Evolutionary conservation across 2,113 vertebrate species (phyloP), one percentile per base, ranked within the genome.

Genomic region (Helogale parvula): DNA sequence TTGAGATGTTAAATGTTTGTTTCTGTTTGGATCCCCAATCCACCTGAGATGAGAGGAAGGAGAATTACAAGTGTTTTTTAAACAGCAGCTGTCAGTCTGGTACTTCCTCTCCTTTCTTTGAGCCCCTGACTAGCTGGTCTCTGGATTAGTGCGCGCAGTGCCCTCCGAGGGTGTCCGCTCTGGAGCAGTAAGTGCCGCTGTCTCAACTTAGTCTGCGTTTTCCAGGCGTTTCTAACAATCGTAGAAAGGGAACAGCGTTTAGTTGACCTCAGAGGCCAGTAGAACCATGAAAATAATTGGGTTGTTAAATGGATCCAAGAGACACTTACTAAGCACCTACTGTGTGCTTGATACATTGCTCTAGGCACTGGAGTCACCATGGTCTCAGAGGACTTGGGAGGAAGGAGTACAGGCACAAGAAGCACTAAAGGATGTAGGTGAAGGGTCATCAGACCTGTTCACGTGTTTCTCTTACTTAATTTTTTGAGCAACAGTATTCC

Each of bases 1-100:
- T 29, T 72, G 63, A 89, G 35, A 60, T 94, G 80, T 88, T 88
- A 92, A 71, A 79, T 29, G 65, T 97, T 81, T 21, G 7, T 88
- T 88, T 88, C 41, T 88, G 7, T 92, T 88, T 83, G 57, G 14
- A 57, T 47, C 31, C 83, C 5, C 57, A 83, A 88, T 69, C 17
- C 16, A 69, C 63, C 3, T 47, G 41, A 72, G 63, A 25, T 84
- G 74, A 89, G 41, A 84, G 35, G 60, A 95, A 47, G 45, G 90
- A 72, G 57, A 83, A 19, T 85, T 69, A 60, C 76, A 83, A 41
- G 88, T 88, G 69, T 25, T 52, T 52, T 85, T 95, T 29, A 63
- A 33, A 87, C 29, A 93, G 2, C 21, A 52, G 12, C 82, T 68
- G 45, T 81, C 21, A 47, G 72, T 68, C 47, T 87, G 72, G 85